Evolutionary conservation across 1,140 invertebrate species (phyloP).

Genomic region (Wasmannia auropunctata): DNA sequence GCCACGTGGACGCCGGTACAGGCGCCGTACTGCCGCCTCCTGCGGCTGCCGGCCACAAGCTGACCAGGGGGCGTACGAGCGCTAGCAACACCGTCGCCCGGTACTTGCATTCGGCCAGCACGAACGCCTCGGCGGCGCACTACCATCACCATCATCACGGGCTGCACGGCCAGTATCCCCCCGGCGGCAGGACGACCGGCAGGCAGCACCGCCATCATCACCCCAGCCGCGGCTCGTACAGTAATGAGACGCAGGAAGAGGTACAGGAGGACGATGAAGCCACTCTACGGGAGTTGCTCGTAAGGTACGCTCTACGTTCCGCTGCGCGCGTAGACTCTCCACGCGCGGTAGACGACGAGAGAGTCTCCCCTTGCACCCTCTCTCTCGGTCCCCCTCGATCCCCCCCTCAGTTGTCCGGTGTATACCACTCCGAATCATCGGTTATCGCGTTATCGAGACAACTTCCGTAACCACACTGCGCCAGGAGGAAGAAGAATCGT

Average conservation of each 20-base stretch:
- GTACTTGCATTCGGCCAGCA: constrained; percentile 81
- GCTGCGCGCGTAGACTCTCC: too few relatives aligned
- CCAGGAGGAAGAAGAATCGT: constrained; percentile 28
- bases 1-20: constrained; percentile 80
- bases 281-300: constrained; percentile 93
- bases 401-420: constrained; percentile 20
- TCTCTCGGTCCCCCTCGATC: not conserved
- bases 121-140: constrained; percentile 79
- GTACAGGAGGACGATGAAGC: constrained; percentile 92
- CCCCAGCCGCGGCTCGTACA: constrained; percentile 82
- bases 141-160: constrained; percentile 70
- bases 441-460: constrained; percentile 12
- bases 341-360: not conserved
- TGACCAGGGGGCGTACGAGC: constrained; percentile 82
- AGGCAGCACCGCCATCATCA: constrained; percentile 78
- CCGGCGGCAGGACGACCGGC: constrained; percentile 68
- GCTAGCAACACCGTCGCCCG: constrained; percentile 73
- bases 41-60: constrained; percentile 79
- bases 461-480: constrained; percentile 23
- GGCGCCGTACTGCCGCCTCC: constrained; percentile 75
- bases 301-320: constrained; percentile 88
- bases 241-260: constrained; percentile 87
- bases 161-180: constrained; percentile 44
- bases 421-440: constrained; percentile 44
- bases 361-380: constrained; percentile 29